phyloP scores from a whole-genome alignment of 1,140 invertebrate genomes.

The Piezodorus guildinii region DNA sequence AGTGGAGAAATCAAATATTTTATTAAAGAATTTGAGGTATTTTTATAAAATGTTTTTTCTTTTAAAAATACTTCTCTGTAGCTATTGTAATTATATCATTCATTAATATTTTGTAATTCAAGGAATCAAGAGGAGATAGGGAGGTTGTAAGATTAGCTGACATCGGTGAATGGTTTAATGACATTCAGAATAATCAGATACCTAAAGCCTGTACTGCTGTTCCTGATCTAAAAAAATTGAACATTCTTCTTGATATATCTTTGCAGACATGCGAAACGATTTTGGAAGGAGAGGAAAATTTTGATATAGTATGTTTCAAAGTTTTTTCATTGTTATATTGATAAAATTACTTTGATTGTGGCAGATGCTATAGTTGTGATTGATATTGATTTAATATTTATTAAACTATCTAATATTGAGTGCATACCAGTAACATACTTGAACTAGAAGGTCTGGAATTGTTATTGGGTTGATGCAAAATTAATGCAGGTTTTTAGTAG shows the following conservation, averaged over 20 bases:
- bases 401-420: too few relatives aligned
- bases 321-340: background rate
- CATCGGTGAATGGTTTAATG: constrained; percentile 61
- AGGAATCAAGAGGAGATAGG: constrained; percentile 61
- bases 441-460: too few relatives aligned
- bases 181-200: constrained; percentile 58
- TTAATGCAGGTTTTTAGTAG: too few relatives aligned
- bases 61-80: background rate
- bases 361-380: too few relatives aligned
- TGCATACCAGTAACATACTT: too few relatives aligned
- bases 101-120: constrained; percentile 28
- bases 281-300: constrained; percentile 39
- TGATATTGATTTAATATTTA: too few relatives aligned
- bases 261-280: constrained; percentile 47
- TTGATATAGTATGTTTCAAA: constrained; percentile 35
- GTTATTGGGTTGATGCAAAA: too few relatives aligned
- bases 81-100: background rate
- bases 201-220: constrained; percentile 48
- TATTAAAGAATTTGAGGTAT: constrained; percentile 71
- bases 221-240: constrained; percentile 47
- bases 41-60: background rate
- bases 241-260: constrained; percentile 52
- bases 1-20: constrained; percentile 73
- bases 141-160: constrained; percentile 68
- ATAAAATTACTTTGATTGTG: too few relatives aligned